Evolutionary conservation across 2,888 invertebrate species (phyloP).

Genomic region (Thymelicus sylvestris): DNA sequence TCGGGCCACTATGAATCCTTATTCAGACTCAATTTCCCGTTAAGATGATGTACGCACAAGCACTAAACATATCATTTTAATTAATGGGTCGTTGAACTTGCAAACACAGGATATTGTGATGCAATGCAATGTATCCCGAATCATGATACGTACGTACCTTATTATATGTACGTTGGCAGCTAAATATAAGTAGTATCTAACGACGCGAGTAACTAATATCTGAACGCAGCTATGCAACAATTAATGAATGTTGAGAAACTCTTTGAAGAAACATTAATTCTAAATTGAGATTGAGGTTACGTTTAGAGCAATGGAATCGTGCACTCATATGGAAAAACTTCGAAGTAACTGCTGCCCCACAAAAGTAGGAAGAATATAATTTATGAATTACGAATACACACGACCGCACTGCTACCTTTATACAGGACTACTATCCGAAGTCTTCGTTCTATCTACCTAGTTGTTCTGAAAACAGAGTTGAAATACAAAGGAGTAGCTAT

Average conservation of each 20-base stretch:
- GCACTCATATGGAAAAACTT: neutral
- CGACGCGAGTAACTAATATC: slow-evolving; percentile 15
- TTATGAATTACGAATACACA: too few relatives aligned
- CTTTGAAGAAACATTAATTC: slow-evolving; percentile 35
- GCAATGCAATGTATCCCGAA: slow-evolving; percentile 35
- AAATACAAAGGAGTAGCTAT: too few relatives aligned
- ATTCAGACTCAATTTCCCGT: slow-evolving; percentile 36
- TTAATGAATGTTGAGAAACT: slow-evolving; percentile 38
- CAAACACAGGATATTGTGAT: slow-evolving; percentile 47
- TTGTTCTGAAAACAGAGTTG: too few relatives aligned
- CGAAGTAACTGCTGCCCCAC: too few relatives aligned
- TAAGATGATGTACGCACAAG: slow-evolving; percentile 31
- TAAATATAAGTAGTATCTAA: slow-evolving; percentile 14
- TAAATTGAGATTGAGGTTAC: slow-evolving; percentile 41
- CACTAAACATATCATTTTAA: slow-evolving; percentile 50
- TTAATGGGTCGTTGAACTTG: slow-evolving; percentile 57
- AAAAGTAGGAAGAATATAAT: too few relatives aligned
- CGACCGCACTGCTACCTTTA: too few relatives aligned
- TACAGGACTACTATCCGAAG: too few relatives aligned
- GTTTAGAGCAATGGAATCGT: slow-evolving; percentile 2
- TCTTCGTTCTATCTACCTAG: too few relatives aligned
- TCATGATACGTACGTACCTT: slow-evolving; percentile 20
- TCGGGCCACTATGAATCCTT: neutral
- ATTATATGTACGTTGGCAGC: slow-evolving; percentile 1
- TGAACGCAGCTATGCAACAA: slow-evolving; percentile 33